phyloP scores from a whole-genome alignment of 2,797 vertebrate species.

The Eleutherodactylus coqui region DNA sequence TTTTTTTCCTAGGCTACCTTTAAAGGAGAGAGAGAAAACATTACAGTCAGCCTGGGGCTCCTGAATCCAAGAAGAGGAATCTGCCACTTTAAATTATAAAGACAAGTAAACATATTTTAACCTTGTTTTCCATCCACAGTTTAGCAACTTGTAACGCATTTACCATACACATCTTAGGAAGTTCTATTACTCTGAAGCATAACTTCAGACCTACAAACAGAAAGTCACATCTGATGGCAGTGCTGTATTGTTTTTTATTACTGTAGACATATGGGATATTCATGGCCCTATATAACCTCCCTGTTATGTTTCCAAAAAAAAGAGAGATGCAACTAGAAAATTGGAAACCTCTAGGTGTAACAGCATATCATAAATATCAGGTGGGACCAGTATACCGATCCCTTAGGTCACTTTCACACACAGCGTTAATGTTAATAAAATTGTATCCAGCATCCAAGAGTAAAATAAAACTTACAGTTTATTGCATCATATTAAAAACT shows the following conservation, averaged over 20 bases:
- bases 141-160: slow-evolving; percentile 27
- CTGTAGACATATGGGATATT: background rate
- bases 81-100: slow-evolving; percentile 60
- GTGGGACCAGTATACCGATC: background rate
- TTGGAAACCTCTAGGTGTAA: background rate
- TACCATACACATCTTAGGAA: slow-evolving; percentile 8
- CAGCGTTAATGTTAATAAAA: no score
- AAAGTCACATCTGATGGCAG: background rate
- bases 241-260: background rate
- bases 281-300: background rate
- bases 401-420: no score
- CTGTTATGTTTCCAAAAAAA: background rate
- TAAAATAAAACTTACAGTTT: no score
- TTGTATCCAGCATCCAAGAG: no score
- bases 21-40: slow-evolving; percentile 38
- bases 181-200: background rate
- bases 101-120: slow-evolving; percentile 59
- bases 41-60: slow-evolving; percentile 51
- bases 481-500: no score
- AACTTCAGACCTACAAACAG: background rate
- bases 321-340: background rate
- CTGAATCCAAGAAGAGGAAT: slow-evolving; percentile 40
- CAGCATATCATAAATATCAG: background rate
- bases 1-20: slow-evolving; percentile 40
- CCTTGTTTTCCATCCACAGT: slow-evolving; percentile 41